phyloP scores from a whole-genome alignment of 2,888 invertebrate genomes.

The Crocallis elinguaria region DNA sequence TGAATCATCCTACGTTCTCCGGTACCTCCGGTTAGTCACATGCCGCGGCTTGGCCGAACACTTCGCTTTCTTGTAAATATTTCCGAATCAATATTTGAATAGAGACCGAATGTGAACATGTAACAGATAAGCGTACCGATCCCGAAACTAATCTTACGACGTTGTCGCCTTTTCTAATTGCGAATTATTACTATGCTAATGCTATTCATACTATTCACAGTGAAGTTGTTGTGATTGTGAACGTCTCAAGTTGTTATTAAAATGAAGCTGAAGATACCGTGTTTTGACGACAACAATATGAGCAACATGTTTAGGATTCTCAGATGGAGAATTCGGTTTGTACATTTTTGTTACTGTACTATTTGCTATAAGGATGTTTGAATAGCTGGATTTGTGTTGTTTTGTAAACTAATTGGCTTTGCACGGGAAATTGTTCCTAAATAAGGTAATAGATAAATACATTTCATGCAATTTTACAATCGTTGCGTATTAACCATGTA shows the following conservation, averaged over 20 bases:
- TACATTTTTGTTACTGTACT: conserved; percentile 4
- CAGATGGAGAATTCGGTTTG: conserved; percentile 56
- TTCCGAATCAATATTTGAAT: conserved; percentile 67
- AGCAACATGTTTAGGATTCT: conserved; percentile 52
- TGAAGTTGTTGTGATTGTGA: conserved; percentile 16
- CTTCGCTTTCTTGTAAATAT: conserved; percentile 68
- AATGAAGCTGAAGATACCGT: conserved; percentile 61
- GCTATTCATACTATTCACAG: conserved; percentile 15
- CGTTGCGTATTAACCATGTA: no score
- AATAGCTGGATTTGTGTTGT: not conserved
- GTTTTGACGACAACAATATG: conserved; percentile 47
- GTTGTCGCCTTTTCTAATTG: not conserved
- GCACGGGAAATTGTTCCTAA: no score
- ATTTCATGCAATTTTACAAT: no score
- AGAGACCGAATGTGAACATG: conserved; percentile 42
- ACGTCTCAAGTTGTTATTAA: conserved; percentile 36
- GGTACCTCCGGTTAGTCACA: conserved; percentile 58
- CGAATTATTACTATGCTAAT: conserved; percentile 11
- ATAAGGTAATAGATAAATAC: no score
- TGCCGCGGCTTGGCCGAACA: conserved; percentile 51
- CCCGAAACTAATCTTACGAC: conserved; percentile 20
- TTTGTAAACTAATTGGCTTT: not conserved
- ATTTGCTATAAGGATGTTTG: not conserved
- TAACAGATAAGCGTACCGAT: conserved; percentile 35
- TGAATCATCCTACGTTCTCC: conserved; percentile 67